Evolutionary conservation across 2,113 vertebrate genomes (phyloP).

Genomic region (Corvus hawaiiensis): DNA sequence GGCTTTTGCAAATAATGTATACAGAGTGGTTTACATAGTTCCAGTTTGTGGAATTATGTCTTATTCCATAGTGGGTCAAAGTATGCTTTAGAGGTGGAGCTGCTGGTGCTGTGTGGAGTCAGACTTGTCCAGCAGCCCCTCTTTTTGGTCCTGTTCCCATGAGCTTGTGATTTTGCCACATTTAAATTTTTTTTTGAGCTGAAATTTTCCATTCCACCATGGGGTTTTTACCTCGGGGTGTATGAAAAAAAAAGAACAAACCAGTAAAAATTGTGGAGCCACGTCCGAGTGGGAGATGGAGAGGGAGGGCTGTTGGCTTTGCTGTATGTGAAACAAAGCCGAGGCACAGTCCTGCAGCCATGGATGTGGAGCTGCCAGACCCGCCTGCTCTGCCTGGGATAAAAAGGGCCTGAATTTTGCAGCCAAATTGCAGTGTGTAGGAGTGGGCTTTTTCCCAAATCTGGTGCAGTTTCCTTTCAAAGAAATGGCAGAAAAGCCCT

Average conservation of each 20-base stretch:
- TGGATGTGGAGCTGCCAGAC: neutral
- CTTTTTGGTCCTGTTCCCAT: neutral
- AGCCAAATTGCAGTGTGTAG: neutral
- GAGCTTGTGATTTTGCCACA: neutral
- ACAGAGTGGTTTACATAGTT: conserved; percentile 15
- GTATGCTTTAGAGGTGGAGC: conserved; percentile 28
- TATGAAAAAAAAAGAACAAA: neutral
- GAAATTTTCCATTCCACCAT: conserved; percentile 18
- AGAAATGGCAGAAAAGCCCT: neutral
- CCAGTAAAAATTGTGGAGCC: neutral
- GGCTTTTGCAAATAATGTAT: neutral
- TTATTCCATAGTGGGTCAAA: conserved; percentile 5
- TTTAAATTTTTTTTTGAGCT: neutral
- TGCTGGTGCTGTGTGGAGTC: neutral
- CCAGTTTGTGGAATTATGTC: conserved; percentile 15
- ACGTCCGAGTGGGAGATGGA: neutral
- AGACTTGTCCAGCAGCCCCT: neutral
- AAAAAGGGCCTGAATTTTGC: neutral
- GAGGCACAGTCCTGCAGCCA: neutral
- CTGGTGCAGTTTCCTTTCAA: neutral
- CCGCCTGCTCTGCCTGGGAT: neutral
- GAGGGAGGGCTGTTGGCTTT: neutral
- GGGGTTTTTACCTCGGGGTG: neutral
- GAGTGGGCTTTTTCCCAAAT: neutral
- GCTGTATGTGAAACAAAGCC: neutral